Conservation (phyloP, 1,140 invertebrate species). For the Sitobion miscanthi region DNA sequence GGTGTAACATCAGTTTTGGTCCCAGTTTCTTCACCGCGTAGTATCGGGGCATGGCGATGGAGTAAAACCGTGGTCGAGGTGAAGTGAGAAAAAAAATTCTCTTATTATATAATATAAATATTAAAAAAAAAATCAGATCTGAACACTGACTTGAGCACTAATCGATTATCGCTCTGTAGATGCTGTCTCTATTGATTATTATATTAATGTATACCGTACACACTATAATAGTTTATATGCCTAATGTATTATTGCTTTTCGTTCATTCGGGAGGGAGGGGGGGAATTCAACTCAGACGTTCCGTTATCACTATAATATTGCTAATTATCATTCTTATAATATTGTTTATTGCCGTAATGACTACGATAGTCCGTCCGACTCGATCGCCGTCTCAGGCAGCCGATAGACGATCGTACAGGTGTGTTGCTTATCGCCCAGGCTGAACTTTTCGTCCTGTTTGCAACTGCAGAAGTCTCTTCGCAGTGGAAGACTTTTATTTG, state of each 20-base stretch:
- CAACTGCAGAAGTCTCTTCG: background rate
- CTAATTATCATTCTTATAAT: background rate
- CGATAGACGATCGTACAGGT: background rate
- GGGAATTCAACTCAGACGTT: background rate
- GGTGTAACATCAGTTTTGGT: conserved; percentile 41
- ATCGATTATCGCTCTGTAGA: background rate
- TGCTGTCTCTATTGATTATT: background rate
- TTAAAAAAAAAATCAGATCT: background rate
- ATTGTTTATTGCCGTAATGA: background rate
- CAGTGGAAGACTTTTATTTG: background rate
- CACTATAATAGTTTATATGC: background rate
- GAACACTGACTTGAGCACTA: background rate
- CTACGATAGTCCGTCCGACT: background rate
- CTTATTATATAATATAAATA: conserved; percentile 1
- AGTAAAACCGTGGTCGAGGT: background rate
- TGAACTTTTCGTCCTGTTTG: background rate
- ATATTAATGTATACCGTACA: background rate
- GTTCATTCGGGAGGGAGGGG: background rate
- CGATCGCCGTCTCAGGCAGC: background rate
- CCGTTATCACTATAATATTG: conserved; percentile 15
- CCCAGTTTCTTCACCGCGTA: conserved; percentile 69
- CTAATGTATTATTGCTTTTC: background rate
- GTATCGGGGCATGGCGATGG: conserved; percentile 64
- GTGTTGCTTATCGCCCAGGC: background rate
- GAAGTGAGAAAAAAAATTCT: background rate